Evolutionary conservation across 2,113 vertebrate genomes (phyloP), one percentile per base, ranked within the genome.

Genomic region (Elephantulus edwardii): DNA sequence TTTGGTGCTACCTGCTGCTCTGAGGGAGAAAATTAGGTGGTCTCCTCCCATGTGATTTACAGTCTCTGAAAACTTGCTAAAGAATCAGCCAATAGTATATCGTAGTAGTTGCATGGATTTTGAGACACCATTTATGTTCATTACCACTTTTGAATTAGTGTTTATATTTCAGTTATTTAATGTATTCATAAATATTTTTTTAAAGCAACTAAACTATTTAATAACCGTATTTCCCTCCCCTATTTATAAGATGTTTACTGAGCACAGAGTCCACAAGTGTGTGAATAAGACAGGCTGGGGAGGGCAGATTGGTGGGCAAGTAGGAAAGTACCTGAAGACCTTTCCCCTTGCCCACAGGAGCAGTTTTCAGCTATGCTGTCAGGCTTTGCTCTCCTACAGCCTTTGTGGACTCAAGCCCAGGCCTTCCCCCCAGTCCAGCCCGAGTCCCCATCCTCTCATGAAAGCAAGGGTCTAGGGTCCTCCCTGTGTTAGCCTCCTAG

Each of bases 231-330:
- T n/a, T n/a, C n/a, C n/a, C 24, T 8, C 26, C 48, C 42, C 42
- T 86, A 48, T 33, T 80, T 64, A 22, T 33, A 54, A 81, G 48
- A 56, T 38, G 30, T 96, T 96, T 96, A 96, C 95, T 96, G 83
- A 74, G 78, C 0, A 1, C 70, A 40, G 54, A 68, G 52, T 81
- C 71, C 14, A 30, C 14, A n/a, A n/a, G 22, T 2, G 40, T 1
- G 24, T 44, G 20, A 28, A 72, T 13, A 44, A 26, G 71, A 8
- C 42, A 30, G 28, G 71, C 71, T 8, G 14, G 14, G 54, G 38
- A 54, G 28, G 8, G 17, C 54, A 60, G 38, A n/a, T 12, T 16
- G 38, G 28, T 10, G 48, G 11, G 64, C 30, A 38, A 42, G 35
- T 2, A 1, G n/a, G 66, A 50, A 17, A 50, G n/a, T n/a, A 28